Evolutionary conservation across 2,113 vertebrate genomes (phyloP).

Genomic region (Rattus rattus): DNA sequence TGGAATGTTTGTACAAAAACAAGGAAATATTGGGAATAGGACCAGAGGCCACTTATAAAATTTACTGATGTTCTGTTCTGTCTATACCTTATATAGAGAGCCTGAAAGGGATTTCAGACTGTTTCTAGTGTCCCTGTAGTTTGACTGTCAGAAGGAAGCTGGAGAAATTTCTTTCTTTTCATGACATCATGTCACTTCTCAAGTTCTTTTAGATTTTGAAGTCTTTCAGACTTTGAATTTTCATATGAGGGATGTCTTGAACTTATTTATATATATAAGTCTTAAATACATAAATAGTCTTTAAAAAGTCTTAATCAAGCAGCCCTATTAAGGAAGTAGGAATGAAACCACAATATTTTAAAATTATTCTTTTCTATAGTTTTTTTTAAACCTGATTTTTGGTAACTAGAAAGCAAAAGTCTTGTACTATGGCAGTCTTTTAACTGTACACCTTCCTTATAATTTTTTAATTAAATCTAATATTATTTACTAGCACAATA

Average conservation of each 20-base stretch:
- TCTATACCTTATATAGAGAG: not conserved
- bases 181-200: not conserved
- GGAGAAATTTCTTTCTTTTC: not conserved
- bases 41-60: not conserved
- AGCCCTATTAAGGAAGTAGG: not conserved
- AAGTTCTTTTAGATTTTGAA: not conserved
- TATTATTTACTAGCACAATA: not conserved
- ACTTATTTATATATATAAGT: conserved; percentile 61
- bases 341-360: not conserved
- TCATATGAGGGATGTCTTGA: not conserved
- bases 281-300: not conserved
- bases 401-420: not conserved
- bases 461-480: not conserved
- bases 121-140: not conserved
- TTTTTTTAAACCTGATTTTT: conserved; percentile 6
- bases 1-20: not conserved
- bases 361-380: not conserved
- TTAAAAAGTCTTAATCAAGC: conserved; percentile 30
- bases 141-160: not conserved
- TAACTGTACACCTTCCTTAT: not conserved
- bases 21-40: not conserved
- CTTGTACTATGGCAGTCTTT: not conserved
- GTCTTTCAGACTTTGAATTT: not conserved
- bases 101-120: not conserved
- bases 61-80: not conserved